Evolutionary conservation across 2,888 invertebrate genomes (phyloP), one percentile per base, ranked within the genome.

Genomic region (Capitulum mitella): DNA sequence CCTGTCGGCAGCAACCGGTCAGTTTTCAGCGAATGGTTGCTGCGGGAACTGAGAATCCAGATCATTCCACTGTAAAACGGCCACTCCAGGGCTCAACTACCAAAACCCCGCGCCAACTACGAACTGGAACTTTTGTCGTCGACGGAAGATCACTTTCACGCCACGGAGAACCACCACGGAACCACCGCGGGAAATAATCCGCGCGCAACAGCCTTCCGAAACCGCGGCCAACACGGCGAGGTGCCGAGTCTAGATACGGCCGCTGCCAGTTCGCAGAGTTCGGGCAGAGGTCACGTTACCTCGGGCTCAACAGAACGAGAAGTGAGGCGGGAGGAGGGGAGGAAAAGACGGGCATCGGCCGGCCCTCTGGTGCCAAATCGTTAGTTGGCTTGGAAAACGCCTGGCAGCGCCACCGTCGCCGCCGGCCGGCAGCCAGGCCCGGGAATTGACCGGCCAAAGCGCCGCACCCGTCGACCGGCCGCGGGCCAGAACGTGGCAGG

Each of bases 281-380:
- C 34, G 3, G 34, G 12, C 34, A 3, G 32, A 3, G 26, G 1
- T 26, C 37, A 37, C 37, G 70, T 70, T 70, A 37, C 70, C 70
- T 40, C 22, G 40, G 22, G 70, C 70, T 70, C 70, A 26, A 40
- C 70, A 37, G 70, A 40, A 70, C 22, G 70, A 70, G 70, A 70
- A 70, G 70, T 70, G 70, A 37, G 19, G 16, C 61, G 34, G 34
- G 70, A 37, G 22, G 26, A 43, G 5, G 40, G 40, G 34, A 10
- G 37, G 70, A 19, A 22, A 6, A 26, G 40, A 40, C 70, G 40
- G 70, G n/a, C 19, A 0, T 6, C 14, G 70, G 40, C 37, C 19
- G 22, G 70, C 19, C 26, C 70, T n/a, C 37, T 40, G 70, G 34
- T 40, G 70, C 26, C 70, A 40, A 10, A 70, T 10, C 29, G 70